These are phyloP conservation scores for Lycodopsis pacificus DNA, from an alignment of 2,797 vertebrate genomes.

Conservation along the genomic window DNA sequence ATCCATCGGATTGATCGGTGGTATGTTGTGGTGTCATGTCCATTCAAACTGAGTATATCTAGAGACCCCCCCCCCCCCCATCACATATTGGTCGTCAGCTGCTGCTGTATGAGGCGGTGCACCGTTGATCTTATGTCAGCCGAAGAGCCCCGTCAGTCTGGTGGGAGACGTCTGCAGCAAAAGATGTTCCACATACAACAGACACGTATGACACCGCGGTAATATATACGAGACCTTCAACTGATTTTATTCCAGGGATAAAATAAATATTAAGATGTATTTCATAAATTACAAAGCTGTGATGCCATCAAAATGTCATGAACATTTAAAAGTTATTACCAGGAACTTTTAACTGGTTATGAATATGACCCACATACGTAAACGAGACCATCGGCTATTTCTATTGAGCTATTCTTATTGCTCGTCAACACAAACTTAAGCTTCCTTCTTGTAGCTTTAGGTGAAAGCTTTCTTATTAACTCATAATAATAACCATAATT, in stretches of 20 bases:
- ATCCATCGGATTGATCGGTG: slow-evolving; percentile 31
- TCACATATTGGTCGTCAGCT: neutral
- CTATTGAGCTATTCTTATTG: too few species aligned
- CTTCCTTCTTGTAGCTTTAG: too few species aligned
- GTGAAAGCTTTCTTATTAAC: neutral
- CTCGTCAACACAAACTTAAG: too few species aligned
- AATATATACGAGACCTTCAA: neutral
- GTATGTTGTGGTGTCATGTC: slow-evolving; percentile 7
- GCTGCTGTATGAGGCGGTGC: neutral
- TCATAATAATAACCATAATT: too few species aligned
- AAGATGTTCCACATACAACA: neutral
- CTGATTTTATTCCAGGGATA: too few species aligned
- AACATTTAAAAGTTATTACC: too few species aligned
- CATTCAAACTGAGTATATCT: slow-evolving; percentile 10
- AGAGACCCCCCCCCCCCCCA: neutral
- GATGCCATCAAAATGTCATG: too few species aligned
- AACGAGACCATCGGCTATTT: too few species aligned
- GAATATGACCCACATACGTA: too few species aligned
- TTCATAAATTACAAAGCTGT: neutral
- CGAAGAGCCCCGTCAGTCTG: neutral
- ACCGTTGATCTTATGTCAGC: neutral
- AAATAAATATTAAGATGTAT: neutral
- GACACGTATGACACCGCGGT: neutral
- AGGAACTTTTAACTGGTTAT: too few species aligned
- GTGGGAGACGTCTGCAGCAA: neutral